Base-by-base conservation (phyloP, 37 sponge, comb jelly and placozoan species). In the Geodia barretti region DNA sequence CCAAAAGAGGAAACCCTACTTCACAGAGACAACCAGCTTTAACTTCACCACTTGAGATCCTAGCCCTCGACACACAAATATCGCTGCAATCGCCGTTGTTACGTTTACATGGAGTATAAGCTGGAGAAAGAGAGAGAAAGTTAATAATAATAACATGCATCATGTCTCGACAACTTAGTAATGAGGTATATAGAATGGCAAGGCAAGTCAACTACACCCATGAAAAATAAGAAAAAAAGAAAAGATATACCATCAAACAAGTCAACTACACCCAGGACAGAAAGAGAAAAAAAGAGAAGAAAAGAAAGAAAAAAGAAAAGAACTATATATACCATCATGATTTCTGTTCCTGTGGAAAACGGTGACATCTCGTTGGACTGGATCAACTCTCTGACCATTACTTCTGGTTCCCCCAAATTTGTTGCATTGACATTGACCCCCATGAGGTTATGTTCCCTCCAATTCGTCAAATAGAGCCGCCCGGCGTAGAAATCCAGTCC, bases 11-110 rank as follows among this genome's bases (percentile, higher is more conserved):
- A 28, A 47, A 68, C 37, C 88, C 92, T 54, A 71, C 68, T 24
- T 78, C 81, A 74, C 95, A 93, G 9, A 20, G 29, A 78, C 92
- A 89, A 24, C 67, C 42, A 0, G 90, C 84, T 32, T 70, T 41
- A 7, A 92, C 58, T 24, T 33, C 54, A 0, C 65, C 80, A 32
- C 31, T 29, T 19, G n/a, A n/a, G n/a, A 29, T 31, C 2, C 68
- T 54, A 19, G 90, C 79, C 20, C 70, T 41, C 0, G 75, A 31
- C 11, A 94, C 58, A 71, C 95, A 94, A 20, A 88, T 32, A 64
- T 88, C 89, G 65, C 95, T 94, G 74, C 95, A 94, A 1, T 83
- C 79, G 24, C 89, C 89, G 60, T 94, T 94, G 74, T 91, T 61
- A 5, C 34, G 60, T 11, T 30, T 30, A 72, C 95, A 94, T 1